Conservation (phyloP, 2,888 invertebrate species). For the Microctonus aethiopoides region DNA sequence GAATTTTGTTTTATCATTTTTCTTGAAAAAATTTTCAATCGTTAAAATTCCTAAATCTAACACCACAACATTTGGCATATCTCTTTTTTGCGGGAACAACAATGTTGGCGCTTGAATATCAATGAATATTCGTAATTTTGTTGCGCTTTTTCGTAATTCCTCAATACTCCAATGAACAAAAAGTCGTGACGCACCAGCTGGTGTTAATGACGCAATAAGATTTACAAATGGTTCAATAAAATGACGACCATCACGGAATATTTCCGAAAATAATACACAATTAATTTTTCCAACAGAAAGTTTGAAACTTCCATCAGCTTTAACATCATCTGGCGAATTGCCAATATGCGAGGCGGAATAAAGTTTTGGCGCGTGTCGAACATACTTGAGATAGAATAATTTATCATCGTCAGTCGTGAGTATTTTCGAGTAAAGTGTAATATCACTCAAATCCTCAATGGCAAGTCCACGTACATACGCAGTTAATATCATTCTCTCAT, state of each 20-base stretch:
- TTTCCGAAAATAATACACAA: slow-evolving; percentile 75
- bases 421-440: slow-evolving; percentile 82
- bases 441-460: slow-evolving; percentile 79
- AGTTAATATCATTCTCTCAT: slow-evolving; percentile 80
- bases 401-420: slow-evolving; percentile 84
- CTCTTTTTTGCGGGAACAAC: slow-evolving; percentile 82
- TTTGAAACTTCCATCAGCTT: slow-evolving; percentile 78
- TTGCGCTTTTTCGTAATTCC: slow-evolving; percentile 69
- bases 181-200: slow-evolving; percentile 36
- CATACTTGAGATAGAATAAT: slow-evolving; percentile 82
- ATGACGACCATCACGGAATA: slow-evolving; percentile 75
- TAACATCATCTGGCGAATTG: slow-evolving; percentile 66
- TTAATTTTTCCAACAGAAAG: slow-evolving; percentile 79
- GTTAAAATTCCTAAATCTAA: slow-evolving; percentile 81
- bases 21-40: slow-evolving; percentile 84
- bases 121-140: slow-evolving; percentile 73
- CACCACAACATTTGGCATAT: slow-evolving; percentile 80
- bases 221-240: slow-evolving; percentile 70
- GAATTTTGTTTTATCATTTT: slow-evolving; percentile 61
- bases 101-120: slow-evolving; percentile 81
- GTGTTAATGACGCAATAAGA: slow-evolving; percentile 33
- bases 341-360: slow-evolving; percentile 68
- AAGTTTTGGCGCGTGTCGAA: slow-evolving; percentile 74
- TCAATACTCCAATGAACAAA: slow-evolving; percentile 63
- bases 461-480: slow-evolving; percentile 76